Base-by-base conservation (phyloP, 2,797 vertebrate genomes). In the Semotilus atromaculatus region DNA sequence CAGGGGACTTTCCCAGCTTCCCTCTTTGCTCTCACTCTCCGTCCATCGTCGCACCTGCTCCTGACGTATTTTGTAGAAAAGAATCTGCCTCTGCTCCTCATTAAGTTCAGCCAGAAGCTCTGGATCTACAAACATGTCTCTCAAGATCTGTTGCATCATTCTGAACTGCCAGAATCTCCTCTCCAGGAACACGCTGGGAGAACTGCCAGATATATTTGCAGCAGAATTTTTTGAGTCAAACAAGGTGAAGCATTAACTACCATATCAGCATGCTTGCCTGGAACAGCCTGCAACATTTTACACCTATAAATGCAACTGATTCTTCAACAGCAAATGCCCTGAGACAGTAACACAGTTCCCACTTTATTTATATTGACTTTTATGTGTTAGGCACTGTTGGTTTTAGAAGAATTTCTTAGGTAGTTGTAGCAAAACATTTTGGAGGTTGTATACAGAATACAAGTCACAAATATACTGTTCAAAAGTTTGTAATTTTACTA, bases 1-100 rank as follows among this genome's bases (percentile, higher is more conserved):
- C 90, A 90, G 79, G 89, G 88, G 91, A 81, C 14, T 85, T 66
- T 88, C 80, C 38, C 80, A 83, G n/a, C 31, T 60, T n/a, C 81
- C 78, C 18, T 84, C 84, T 16, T 90, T 86, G 86, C 87, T 90
- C 3, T 97, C 96, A 5, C 89, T 90, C 21, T 96, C 95, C 34
- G 81, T 91, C 96, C 96, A 97, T 79, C 96, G 93, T 51, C 95
- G 92, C 82, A 97, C 94, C 90, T 97, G 96, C 82, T 97, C 96
- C 91, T 97, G 95, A 23, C 96, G 93, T 94, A 97, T 97, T 90
- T 97, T 97, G 91, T 95, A 97, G 92, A 97, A 97, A 36, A 97
- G 93, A 83, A 97, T 96, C 88, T 97, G 96, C 85, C 94, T 97
- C 82, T 97, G 96, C 79, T 96, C 95, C 53, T 97, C 96, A 0